Evolutionary conservation across 2,113 vertebrate genomes (phyloP), one percentile per base, ranked within the genome.

Genomic region (Aramus guarauna): DNA sequence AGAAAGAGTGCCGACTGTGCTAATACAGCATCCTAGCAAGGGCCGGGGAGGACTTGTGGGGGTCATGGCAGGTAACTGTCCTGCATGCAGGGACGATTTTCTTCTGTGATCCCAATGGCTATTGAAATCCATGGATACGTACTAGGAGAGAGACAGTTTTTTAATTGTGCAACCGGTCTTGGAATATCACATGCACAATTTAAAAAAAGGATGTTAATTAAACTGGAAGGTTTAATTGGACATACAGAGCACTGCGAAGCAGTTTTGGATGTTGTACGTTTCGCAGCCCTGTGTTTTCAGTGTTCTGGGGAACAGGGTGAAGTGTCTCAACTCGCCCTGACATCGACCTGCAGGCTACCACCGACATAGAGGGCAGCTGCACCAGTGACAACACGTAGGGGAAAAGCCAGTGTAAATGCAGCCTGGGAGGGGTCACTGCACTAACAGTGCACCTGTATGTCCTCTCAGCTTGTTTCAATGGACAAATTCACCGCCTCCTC

Each of bases 1-100:
- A 47, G 37, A 37, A 66, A 82, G 24, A 50, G 48, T 12, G 32
- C 15, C 48, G 75, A 11, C 45, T 43, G 24, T 50, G 48, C 23
- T 47, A 37, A 32, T 5, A 9, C 17, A 77, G 52, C 71, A 43
- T 6, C 52, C 32, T 20, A 43, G 43, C 26, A 43, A 18, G 9
- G n/a, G 58, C 24, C 24, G 21, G 14, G 23, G 19, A 60, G 9
- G 21, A 50, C 6, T 2, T 45, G 64, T 3, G 14, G 21, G 13
- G 14, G 11, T 39, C 45, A 53, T 0, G 0, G 68, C 9, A 60
- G 48, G 24, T n/a, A n/a, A 19, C 58, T 68, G 41, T 71, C 37
- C 62, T 58, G 20, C 36, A 43, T 6, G 30, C 20, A 60, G 13
- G 36, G 39, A 45, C 30, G 15, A 21, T 32, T 82, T 69, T 53